phyloP scores from a whole-genome alignment of 2,888 invertebrate species.

The Drosophila greeni region DNA sequence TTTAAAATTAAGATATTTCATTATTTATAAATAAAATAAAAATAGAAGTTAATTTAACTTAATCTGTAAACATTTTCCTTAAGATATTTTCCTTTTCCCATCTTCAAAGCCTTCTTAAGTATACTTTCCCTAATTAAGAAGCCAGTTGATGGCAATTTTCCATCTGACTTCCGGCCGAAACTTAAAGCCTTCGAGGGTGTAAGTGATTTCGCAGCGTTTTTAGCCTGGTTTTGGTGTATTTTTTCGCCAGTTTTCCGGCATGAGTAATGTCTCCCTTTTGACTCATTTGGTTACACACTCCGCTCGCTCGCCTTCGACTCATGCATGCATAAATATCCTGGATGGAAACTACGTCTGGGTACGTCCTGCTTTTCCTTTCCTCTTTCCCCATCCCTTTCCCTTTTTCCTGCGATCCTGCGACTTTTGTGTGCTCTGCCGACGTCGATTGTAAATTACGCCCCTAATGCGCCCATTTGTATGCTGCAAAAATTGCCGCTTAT shows the following conservation, averaged over 20 bases:
- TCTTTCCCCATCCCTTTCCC: not conserved
- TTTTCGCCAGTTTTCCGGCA: constrained; percentile 40
- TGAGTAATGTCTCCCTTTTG: constrained; percentile 74
- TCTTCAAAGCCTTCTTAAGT: constrained; percentile 12
- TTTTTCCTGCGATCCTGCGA: constrained; percentile 28
- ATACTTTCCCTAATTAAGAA: constrained; percentile 60
- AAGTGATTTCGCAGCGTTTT: constrained; percentile 29
- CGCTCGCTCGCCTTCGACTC: constrained; percentile 19
- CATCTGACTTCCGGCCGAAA: constrained; percentile 28
- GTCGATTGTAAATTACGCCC: constrained; percentile 71
- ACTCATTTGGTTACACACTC: constrained; percentile 64
- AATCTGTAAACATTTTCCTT: not conserved
- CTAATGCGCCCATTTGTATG: constrained; percentile 74
- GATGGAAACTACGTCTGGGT: constrained; percentile 42
- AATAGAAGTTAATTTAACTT: not conserved
- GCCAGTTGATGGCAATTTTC: constrained; percentile 50
- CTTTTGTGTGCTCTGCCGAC: constrained; percentile 41
- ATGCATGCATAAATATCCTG: constrained; percentile 49
- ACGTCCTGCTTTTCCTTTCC: not conserved
- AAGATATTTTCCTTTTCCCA: not conserved
- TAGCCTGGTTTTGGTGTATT: constrained; percentile 5
- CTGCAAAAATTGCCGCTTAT: constrained; percentile 74
- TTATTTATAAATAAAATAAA: not conserved
- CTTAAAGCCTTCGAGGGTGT: constrained; percentile 39
- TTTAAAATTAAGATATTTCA: too few relatives aligned